phyloP scores from a whole-genome alignment of 2,113 vertebrate genomes.

The Stictonetta naevosa region DNA sequence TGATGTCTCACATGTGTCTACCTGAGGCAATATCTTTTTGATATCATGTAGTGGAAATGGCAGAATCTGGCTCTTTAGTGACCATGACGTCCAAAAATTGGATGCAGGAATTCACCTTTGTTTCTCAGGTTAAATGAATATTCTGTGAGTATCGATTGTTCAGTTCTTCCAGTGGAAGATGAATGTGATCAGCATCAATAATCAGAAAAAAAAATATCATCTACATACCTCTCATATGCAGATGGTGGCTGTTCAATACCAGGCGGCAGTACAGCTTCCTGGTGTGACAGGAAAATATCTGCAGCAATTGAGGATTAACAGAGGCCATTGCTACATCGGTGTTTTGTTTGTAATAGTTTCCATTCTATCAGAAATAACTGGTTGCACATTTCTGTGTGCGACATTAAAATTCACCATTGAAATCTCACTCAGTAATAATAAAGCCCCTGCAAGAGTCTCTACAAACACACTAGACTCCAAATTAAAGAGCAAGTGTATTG shows the following conservation, averaged over 20 bases:
- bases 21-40: slow-evolving; percentile 15
- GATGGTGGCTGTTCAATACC: slow-evolving; percentile 28
- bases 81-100: slow-evolving; percentile 45
- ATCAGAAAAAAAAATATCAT: slow-evolving; percentile 58
- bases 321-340: slow-evolving; percentile 21
- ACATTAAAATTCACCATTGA: slow-evolving; percentile 72
- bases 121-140: slow-evolving; percentile 60
- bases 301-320: slow-evolving; percentile 45
- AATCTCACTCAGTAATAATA: slow-evolving; percentile 71
- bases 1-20: slow-evolving; percentile 22
- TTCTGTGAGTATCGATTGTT: slow-evolving; percentile 60
- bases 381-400: slow-evolving; percentile 59
- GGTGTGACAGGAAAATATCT: slow-evolving; percentile 48
- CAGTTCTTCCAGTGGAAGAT: slow-evolving; percentile 51
- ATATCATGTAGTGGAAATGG: slow-evolving; percentile 22
- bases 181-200: slow-evolving; percentile 53
- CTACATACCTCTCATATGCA: slow-evolving; percentile 34
- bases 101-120: slow-evolving; percentile 61
- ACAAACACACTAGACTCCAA: slow-evolving; percentile 74
- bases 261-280: slow-evolving; percentile 13
- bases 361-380: slow-evolving; percentile 64
- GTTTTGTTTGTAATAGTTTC: slow-evolving; percentile 65
- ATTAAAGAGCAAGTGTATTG: slow-evolving; percentile 75
- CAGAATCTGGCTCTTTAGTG: slow-evolving; percentile 59
- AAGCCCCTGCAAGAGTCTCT: slow-evolving; percentile 72